Evolutionary conservation across 2,888 invertebrate species (phyloP).

Genomic region (Volucella inflata): DNA sequence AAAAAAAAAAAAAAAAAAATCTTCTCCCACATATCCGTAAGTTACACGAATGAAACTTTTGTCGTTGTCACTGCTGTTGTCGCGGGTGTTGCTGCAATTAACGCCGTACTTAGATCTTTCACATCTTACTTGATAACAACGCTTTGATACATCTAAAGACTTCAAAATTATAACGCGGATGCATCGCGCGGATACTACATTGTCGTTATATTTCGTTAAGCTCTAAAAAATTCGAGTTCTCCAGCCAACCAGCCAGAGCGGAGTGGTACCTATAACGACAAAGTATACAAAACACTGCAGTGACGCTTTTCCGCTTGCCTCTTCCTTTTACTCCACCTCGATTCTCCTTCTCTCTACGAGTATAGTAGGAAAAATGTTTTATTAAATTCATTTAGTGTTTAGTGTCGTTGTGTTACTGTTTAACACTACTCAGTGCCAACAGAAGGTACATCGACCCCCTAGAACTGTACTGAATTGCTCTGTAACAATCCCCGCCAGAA

Average conservation of each 20-base stretch:
- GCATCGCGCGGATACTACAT: conserved; percentile 46
- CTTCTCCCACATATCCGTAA: too few species aligned
- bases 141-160: conserved; percentile 12
- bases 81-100: conserved; percentile 49
- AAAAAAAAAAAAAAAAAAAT: too few species aligned
- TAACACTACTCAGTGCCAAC: conserved; percentile 32
- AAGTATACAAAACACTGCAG: too few species aligned
- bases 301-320: background rate
- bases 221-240: conserved; percentile 55
- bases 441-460: conserved; percentile 50
- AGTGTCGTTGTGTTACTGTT: conserved; percentile 41
- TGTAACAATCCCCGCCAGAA: conserved; percentile 5
- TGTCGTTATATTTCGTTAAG: conserved; percentile 72
- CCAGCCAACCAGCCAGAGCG: background rate
- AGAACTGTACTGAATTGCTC: conserved; percentile 1
- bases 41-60: background rate
- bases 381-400: conserved; percentile 73
- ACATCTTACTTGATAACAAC: conserved; percentile 26
- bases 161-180: conserved; percentile 18
- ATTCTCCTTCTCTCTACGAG: background rate
- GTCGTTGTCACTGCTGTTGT: background rate
- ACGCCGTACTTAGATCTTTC: conserved; percentile 37
- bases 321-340: background rate
- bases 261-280: too few species aligned
- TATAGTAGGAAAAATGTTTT: conserved; percentile 49